Conservation (phyloP, 2,113 vertebrate genomes). For the Epinephelus cyanopodus region DNA sequence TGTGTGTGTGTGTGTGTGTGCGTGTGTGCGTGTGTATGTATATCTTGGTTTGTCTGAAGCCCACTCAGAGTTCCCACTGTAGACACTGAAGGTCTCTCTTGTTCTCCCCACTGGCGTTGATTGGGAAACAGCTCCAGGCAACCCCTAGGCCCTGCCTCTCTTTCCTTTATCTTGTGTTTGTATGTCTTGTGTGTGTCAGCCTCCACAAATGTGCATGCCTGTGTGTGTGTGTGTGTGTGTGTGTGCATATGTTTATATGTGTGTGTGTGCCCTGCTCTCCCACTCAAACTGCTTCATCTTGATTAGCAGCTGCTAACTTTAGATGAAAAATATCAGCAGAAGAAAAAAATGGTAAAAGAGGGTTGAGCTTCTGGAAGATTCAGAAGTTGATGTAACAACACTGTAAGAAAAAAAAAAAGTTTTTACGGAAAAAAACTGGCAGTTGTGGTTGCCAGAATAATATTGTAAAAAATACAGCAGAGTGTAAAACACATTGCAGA, state of each 20-base stretch:
- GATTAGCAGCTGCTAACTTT: slow-evolving; percentile 71
- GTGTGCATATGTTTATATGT: slow-evolving; percentile 2
- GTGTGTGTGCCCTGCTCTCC: slow-evolving; percentile 27
- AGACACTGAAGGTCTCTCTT: slow-evolving; percentile 72
- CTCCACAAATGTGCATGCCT: neutral
- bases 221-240: slow-evolving; percentile 7
- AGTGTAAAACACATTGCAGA: too few species aligned
- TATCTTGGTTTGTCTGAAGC: slow-evolving; percentile 55
- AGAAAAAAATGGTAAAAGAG: neutral
- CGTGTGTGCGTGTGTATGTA: slow-evolving; percentile 27
- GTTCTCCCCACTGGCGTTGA: slow-evolving; percentile 73
- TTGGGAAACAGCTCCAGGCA: slow-evolving; percentile 80
- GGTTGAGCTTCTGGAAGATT: slow-evolving; percentile 16
- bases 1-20: slow-evolving; percentile 28
- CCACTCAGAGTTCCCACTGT: slow-evolving; percentile 68
- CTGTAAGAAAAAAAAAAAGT: too few species aligned
- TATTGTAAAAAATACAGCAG: too few species aligned
- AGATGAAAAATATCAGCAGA: slow-evolving; percentile 28
- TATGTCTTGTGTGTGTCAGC: slow-evolving; percentile 18
- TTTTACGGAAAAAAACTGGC: too few species aligned
- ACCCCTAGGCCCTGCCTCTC: slow-evolving; percentile 65
- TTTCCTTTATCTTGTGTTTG: slow-evolving; percentile 56
- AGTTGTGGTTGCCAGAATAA: too few species aligned
- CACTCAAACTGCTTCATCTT: slow-evolving; percentile 42
- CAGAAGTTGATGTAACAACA: slow-evolving; percentile 30